Base-by-base conservation (phyloP, 2,797 vertebrate genomes). In the Nannoperca australis region DNA sequence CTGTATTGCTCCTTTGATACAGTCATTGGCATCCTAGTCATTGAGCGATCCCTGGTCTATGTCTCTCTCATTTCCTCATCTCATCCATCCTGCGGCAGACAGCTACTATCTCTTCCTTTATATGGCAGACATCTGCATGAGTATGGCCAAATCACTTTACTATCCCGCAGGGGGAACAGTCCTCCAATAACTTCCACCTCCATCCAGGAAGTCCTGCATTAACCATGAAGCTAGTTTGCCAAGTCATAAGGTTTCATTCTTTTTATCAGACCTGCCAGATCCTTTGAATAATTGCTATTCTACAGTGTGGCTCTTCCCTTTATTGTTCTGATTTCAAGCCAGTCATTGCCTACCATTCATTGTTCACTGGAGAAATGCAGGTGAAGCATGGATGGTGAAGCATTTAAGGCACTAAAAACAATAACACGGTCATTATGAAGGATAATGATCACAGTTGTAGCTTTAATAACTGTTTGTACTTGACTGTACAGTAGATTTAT, bases 31-130 rank as follows among this genome's bases (percentile, higher is more conserved):
- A 56, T 79, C 82, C 67, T 45, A 61, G 73, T 85, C 82, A 45
- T 27, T 60, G 75, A 32, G 70, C 20, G 40, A 82, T 85, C 60
- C 82, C 47, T 69, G 76, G 79, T 81, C 79, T 73, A 34, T 18
- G 70, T 80, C 84, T 67, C 73, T 77, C 79, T 92, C 86, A 92
- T 94, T 94, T 94, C 93, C 91, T 93, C 79, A 64, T 82, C 74
- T 89, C 92, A 92, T 94, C 88, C 86, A 93, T 94, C 87, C 84
- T 88, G 75, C 58, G 14, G 74, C 67, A 56, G 93, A 88, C 92
- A 91, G 89, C 84, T 60, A 62, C 89, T 86, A 89, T 91, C 90
- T 86, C 79, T 72, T 73, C 66, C 67, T 64, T 74, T 78, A 63
- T 77, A 65, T 42, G 54, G 70, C 81, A 76, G 84, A 82, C 81